phyloP scores from a whole-genome alignment of 2,113 vertebrate species.

The Cranoglanis bouderius region DNA sequence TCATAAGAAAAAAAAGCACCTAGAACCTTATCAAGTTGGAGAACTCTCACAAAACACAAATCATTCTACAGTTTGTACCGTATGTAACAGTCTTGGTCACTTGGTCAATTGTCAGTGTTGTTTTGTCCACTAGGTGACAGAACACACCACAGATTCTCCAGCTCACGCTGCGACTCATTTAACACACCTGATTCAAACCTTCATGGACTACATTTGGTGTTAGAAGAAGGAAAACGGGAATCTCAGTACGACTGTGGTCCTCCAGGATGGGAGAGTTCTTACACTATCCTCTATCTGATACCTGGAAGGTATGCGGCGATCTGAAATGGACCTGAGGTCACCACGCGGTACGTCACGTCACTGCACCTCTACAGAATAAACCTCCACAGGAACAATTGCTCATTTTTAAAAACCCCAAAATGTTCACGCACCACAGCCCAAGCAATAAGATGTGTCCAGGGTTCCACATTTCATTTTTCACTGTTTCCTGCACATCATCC shows the following conservation, averaged over 20 bases:
- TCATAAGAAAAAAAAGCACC: not conserved
- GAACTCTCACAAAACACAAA: not conserved
- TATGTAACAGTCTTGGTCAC: not conserved
- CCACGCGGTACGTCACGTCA: not conserved
- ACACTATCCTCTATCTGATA: not conserved
- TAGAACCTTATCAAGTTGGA: not conserved
- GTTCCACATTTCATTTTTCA: not conserved
- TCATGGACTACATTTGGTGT: not conserved
- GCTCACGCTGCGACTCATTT: not conserved
- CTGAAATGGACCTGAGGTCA: not conserved
- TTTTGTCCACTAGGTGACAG: slow-evolving; percentile 42
- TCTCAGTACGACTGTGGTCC: no score
- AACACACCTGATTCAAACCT: not conserved
- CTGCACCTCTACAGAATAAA: not conserved
- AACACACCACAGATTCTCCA: slow-evolving; percentile 10
- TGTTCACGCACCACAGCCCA: no score
- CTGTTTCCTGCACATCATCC: not conserved
- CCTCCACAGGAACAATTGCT: not conserved
- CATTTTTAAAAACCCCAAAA: no score
- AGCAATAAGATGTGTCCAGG: no score
- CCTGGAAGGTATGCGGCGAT: not conserved
- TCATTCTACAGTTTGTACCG: not conserved
- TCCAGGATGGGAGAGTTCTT: not conserved
- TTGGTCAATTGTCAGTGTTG: not conserved
- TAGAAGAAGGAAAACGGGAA: not conserved